A percentile compares a stretch with the other conserved stretches of the same genome.
phyloP scores from a whole-genome alignment of 1,140 invertebrate species.

The Oncopodura yosiiana region DNA sequence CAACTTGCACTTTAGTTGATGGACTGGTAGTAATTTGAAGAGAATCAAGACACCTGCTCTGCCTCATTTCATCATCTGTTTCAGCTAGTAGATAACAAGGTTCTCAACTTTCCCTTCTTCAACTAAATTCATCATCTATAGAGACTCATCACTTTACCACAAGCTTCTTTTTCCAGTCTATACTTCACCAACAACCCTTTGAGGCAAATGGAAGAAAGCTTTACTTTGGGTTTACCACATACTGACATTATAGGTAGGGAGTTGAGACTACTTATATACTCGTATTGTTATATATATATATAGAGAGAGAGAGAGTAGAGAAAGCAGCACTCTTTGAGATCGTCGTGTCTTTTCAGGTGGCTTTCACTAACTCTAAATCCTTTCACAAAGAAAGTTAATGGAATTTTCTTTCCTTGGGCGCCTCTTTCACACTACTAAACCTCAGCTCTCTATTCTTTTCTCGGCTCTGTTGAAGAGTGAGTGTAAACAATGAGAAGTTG shows the following conservation, averaged over 20 bases:
- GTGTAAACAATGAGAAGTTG: background rate
- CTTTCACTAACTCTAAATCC: conserved; percentile 33
- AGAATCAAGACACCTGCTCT: conserved; percentile 37
- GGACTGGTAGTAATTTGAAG: conserved; percentile 35
- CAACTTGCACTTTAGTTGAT: conserved; percentile 35
- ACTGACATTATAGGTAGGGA: background rate
- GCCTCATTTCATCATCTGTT: conserved; percentile 28
- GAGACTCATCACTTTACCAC: too few relatives aligned
- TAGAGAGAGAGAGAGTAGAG: too few relatives aligned
- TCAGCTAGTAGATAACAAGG: conserved; percentile 30
- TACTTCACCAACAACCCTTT: too few relatives aligned
- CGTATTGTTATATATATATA: too few relatives aligned
- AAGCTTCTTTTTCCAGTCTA: too few relatives aligned
- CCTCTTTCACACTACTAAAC: conserved; percentile 28
- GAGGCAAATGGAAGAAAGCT: background rate
- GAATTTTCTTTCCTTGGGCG: conserved; percentile 35
- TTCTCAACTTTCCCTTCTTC: conserved; percentile 35
- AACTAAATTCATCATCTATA: too few relatives aligned
- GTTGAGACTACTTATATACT: too few relatives aligned
- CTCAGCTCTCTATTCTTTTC: background rate
- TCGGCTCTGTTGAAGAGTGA: background rate
- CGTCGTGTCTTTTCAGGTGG: conserved; percentile 34
- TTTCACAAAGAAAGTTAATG: conserved; percentile 37
- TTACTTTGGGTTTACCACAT: background rate
- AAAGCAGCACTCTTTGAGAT: too few relatives aligned